Evolutionary conservation across 2,888 invertebrate species (phyloP), one percentile per base, ranked within the genome.

Genomic region (Pterobdella sp.): DNA sequence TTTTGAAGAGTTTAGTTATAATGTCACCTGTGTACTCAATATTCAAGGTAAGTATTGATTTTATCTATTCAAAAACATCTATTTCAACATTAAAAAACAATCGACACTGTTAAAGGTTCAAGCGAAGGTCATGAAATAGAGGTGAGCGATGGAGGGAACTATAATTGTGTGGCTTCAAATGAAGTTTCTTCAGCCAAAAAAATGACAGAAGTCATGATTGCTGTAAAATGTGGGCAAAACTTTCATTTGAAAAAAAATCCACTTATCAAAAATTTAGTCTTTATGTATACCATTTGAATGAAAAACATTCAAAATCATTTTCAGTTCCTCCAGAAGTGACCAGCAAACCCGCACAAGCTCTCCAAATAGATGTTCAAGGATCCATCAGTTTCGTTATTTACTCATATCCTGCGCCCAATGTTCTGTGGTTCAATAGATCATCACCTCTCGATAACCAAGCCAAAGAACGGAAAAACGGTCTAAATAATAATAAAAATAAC

Each of bases 321-420:
- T 26, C 60, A 56, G 60, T 56, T 56, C 60, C 60, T 18, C 60
- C 60, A 3, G 60, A 56, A 22, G 60, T 56, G 60, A 56, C 10
- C 60, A 56, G 60, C 60, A 56, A 22, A 56, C 60, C 60, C 18
- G n/a, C n/a, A 3, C 60, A 56, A n/a, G 60, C 60, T 4, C 26
- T 56, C n/a, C 4, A 56, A 22, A 22, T 56, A 3, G 60, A 26
- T 26, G 60, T 3, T 4, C n/a, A 56, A 22, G 60, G 60, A 4
- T 18, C n/a, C 4, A 56, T 56, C 60, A 18, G n/a, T 3, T 56
- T 56, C n/a, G 26, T 26, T 26, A 56, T 56, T 26, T 26, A 56
- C 60, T 56, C 60, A 56, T 56, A 56, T 26, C 60, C 60, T 3
- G 10, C n/a, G 18, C 60, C 60, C 18, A 4, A 3, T 22, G 60